A percentile compares a stretch with the other conserved stretches of the same genome.
Evolutionary conservation across 2,888 invertebrate species (phyloP).

Genomic region (Rutpela maculata): DNA sequence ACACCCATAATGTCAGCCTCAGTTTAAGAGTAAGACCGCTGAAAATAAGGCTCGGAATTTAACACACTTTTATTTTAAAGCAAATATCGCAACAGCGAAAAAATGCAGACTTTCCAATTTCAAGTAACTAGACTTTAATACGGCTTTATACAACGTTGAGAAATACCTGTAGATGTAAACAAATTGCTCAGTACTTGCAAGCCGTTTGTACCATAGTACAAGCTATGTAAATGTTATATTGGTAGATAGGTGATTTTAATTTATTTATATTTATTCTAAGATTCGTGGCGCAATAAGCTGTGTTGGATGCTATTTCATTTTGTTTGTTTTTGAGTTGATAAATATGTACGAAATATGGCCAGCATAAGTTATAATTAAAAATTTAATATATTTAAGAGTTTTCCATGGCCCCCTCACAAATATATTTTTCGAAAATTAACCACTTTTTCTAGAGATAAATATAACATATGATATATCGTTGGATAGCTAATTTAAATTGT

Average conservation of each 20-base stretch:
- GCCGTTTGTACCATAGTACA: not conserved
- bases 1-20: constrained; percentile 25
- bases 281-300: not conserved
- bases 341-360: no score
- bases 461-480: no score
- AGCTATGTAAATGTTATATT: not conserved
- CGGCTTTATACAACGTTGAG: constrained; percentile 8
- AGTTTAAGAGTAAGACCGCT: not conserved
- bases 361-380: no score
- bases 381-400: no score
- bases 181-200: not conserved
- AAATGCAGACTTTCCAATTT: constrained; percentile 43
- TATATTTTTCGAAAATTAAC: no score
- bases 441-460: no score
- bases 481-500: no score
- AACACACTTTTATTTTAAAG: constrained; percentile 6
- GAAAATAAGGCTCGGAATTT: constrained; percentile 17
- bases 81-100: constrained; percentile 30
- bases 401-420: no score
- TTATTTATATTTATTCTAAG: not conserved
- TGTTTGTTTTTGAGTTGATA: no score
- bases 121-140: constrained; percentile 10
- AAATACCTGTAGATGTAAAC: not conserved
- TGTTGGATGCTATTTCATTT: not conserved
- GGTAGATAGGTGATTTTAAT: not conserved